Conservation (phyloP, 2,113 vertebrate genomes). For the Uropsilus gracilis region DNA sequence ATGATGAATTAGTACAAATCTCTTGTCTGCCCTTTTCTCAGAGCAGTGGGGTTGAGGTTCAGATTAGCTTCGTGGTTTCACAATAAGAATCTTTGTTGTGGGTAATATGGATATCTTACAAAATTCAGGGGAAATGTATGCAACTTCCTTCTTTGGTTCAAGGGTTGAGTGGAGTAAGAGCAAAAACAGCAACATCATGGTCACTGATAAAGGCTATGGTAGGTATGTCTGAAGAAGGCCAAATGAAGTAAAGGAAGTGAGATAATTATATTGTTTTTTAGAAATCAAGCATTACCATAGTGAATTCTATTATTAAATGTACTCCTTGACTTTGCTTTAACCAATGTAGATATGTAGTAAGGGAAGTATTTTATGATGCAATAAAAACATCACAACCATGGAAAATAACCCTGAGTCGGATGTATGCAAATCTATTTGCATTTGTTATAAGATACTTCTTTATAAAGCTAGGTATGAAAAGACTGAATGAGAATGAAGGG, state of each 20-base stretch:
- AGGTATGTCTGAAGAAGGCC: background rate
- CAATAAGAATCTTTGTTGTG: conserved; percentile 14
- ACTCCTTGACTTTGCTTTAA: conserved; percentile 45
- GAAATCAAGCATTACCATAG: background rate
- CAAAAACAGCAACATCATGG: background rate
- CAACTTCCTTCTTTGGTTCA: conserved; percentile 42
- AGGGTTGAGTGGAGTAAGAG: background rate
- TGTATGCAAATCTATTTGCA: background rate
- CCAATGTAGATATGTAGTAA: background rate
- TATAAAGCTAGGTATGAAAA: background rate
- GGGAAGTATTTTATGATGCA: background rate
- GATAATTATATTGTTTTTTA: background rate
- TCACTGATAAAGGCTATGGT: background rate
- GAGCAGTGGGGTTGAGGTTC: background rate
- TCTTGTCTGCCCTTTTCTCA: background rate
- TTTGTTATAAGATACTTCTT: background rate
- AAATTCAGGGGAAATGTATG: background rate
- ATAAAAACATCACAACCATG: background rate
- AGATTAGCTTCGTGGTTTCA: background rate
- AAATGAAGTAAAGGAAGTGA: background rate
- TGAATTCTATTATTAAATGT: conserved; percentile 1
- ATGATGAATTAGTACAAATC: background rate
- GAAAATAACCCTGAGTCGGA: background rate
- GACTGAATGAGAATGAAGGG: background rate
- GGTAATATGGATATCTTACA: conserved; percentile 29